A percentile compares a stretch with the other conserved stretches of the same genome.
Conservation (phyloP, 2,797 vertebrate genomes). For the Urocyon cinereoargenteus region DNA sequence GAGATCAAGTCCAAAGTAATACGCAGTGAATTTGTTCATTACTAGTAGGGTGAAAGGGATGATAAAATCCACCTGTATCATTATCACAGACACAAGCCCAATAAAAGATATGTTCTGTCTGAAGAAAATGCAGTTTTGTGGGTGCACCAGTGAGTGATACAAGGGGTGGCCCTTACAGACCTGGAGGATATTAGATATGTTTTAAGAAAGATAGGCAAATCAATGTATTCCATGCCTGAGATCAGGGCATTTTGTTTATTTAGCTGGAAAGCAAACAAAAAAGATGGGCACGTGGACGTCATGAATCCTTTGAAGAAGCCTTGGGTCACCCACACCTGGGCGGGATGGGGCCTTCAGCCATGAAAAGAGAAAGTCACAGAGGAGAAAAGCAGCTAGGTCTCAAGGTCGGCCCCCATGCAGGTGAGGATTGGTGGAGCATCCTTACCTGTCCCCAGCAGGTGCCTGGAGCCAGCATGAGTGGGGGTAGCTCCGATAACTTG, state of each 20-base stretch:
- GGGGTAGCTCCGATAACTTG: neutral
- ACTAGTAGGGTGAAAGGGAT: conserved; percentile 90
- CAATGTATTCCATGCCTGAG: conserved; percentile 19
- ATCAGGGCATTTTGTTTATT: conserved; percentile 21
- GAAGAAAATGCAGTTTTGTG: conserved; percentile 84
- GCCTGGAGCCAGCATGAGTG: accelerated
- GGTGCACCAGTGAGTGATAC: conserved; percentile 56
- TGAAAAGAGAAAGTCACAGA: neutral
- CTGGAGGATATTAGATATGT: conserved; percentile 72
- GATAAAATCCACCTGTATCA: conserved; percentile 92
- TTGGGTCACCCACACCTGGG: neutral
- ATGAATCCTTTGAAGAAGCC: neutral
- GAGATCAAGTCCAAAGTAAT: conserved; percentile 99
- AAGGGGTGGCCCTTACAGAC: conserved; percentile 60
- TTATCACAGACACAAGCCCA: conserved; percentile 88
- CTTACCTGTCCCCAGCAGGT: neutral
- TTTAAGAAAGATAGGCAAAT: conserved; percentile 69
- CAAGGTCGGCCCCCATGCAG: neutral
- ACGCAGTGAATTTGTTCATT: conserved; percentile 99
- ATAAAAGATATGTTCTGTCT: conserved; percentile 87
- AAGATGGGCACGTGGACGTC: neutral
- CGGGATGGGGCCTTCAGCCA: no score
- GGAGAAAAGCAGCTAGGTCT: neutral
- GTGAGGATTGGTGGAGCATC: neutral
- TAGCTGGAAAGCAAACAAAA: neutral